These are phyloP conservation scores for Hyperopisus bebe DNA, from an alignment of 2,113 vertebrate genomes.

Conservation along the genomic window DNA sequence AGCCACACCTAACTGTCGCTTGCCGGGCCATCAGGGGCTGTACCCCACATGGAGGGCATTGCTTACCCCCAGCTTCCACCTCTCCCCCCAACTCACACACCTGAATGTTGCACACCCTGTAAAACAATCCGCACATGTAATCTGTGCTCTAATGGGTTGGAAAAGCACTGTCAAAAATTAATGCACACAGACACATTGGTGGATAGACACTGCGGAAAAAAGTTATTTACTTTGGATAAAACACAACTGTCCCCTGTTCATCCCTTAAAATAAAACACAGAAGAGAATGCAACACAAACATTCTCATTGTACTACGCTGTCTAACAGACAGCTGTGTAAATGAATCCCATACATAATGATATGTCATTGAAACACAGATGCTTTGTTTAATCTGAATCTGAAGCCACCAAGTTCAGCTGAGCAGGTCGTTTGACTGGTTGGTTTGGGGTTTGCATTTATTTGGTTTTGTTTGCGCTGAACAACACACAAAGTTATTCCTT, in stretches of 20 bases:
- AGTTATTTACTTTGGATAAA: not conserved
- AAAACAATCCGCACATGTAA: not conserved
- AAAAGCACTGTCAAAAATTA: not conserved
- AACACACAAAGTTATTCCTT: not conserved
- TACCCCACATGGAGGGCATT: not conserved
- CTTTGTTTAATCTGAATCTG: slow-evolving; percentile 2
- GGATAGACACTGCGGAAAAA: not conserved
- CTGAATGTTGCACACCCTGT: not conserved
- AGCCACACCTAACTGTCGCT: not conserved
- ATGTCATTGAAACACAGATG: not conserved
- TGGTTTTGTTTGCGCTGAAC: not conserved
- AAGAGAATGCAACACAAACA: not conserved
- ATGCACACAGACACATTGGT: not conserved
- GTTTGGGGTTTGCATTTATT: not conserved
- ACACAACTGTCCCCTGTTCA: slow-evolving; percentile 9
- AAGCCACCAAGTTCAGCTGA: not conserved
- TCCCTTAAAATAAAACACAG: not conserved
- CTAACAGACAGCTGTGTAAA: not conserved
- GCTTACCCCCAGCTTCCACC: not conserved
- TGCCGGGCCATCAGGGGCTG: not conserved
- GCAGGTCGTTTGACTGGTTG: not conserved
- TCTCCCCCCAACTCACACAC: not conserved
- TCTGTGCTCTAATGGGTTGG: not conserved
- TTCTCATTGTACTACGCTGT: not conserved
- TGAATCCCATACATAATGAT: not conserved